Conservation (phyloP, 2,797 vertebrate genomes). For the Neosilurus mollespiculum region DNA sequence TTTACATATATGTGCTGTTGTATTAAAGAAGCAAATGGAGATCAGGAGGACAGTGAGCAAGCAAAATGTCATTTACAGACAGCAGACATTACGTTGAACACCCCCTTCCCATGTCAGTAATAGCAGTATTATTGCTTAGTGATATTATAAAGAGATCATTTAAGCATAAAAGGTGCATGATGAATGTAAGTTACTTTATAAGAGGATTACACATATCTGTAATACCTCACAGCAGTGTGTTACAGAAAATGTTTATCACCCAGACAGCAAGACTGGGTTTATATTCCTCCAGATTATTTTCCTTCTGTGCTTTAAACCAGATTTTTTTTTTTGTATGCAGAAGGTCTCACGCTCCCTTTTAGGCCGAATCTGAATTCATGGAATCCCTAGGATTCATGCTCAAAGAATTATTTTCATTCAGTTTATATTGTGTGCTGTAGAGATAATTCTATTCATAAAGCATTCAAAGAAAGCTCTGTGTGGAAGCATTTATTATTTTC, state of each 20-base stretch:
- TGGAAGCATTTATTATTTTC: slow-evolving; percentile 17
- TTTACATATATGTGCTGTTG: too few species aligned
- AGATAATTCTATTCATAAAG: slow-evolving; percentile 55
- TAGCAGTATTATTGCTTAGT: not conserved
- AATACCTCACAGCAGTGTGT: slow-evolving; percentile 62
- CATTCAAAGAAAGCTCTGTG: slow-evolving; percentile 42
- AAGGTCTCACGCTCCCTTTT: slow-evolving; percentile 42
- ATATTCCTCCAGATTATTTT: slow-evolving; percentile 66
- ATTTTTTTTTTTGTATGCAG: slow-evolving; percentile 42
- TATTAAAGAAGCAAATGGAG: too few species aligned
- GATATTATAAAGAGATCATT: not conserved
- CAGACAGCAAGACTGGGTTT: slow-evolving; percentile 59
- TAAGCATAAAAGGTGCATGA: slow-evolving; percentile 7
- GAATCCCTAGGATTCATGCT: slow-evolving; percentile 62
- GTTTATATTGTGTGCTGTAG: slow-evolving; percentile 47
- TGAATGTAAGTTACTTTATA: slow-evolving; percentile 55
- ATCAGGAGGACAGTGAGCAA: too few species aligned
- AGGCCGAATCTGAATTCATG: slow-evolving; percentile 50
- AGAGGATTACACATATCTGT: slow-evolving; percentile 71
- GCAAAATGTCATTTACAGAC: too few species aligned
- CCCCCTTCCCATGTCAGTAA: too few species aligned
- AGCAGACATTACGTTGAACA: too few species aligned
- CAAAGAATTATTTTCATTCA: slow-evolving; percentile 57
- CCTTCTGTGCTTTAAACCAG: slow-evolving; percentile 59
- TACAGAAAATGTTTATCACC: slow-evolving; percentile 63